A percentile compares a stretch with the other conserved stretches of the same genome.
phyloP scores from a whole-genome alignment of 2,888 invertebrate species.

The Nymphalis polychloros region DNA sequence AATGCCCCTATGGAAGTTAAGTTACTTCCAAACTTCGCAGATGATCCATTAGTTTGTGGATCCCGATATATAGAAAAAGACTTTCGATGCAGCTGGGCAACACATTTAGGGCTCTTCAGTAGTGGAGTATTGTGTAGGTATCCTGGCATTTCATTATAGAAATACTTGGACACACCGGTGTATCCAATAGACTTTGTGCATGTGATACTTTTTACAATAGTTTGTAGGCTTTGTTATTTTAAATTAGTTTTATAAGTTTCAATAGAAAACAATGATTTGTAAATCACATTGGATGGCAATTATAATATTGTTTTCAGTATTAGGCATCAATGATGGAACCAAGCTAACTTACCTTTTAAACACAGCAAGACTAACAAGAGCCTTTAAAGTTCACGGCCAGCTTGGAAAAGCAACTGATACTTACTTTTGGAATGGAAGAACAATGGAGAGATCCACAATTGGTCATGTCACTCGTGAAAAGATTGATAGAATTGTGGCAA shows the following conservation, averaged over 20 bases:
- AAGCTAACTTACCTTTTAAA: slow-evolving; percentile 80
- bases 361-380: slow-evolving; percentile 83
- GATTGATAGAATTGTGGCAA: slow-evolving; percentile 87
- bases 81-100: slow-evolving; percentile 83
- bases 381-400: slow-evolving; percentile 87
- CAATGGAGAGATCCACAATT: slow-evolving; percentile 86
- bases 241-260: too few species aligned
- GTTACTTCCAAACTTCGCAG: slow-evolving; percentile 86
- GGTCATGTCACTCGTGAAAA: slow-evolving; percentile 85
- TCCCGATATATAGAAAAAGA: slow-evolving; percentile 87
- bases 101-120: slow-evolving; percentile 83
- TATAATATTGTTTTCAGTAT: slow-evolving; percentile 73
- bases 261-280: too few species aligned
- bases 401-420: slow-evolving; percentile 90
- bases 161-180: too few species aligned
- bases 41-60: slow-evolving; percentile 88
- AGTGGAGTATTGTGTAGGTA: slow-evolving; percentile 88
- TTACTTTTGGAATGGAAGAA: slow-evolving; percentile 86
- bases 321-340: slow-evolving; percentile 87
- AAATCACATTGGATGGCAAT: neutral
- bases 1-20: slow-evolving; percentile 80
- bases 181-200: too few species aligned
- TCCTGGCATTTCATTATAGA: neutral
- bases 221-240: too few species aligned
- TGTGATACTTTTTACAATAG: too few species aligned